Evolutionary conservation across 2,113 vertebrate species (phyloP), one percentile per base, ranked within the genome.

Genomic region (Larimichthys crocea): DNA sequence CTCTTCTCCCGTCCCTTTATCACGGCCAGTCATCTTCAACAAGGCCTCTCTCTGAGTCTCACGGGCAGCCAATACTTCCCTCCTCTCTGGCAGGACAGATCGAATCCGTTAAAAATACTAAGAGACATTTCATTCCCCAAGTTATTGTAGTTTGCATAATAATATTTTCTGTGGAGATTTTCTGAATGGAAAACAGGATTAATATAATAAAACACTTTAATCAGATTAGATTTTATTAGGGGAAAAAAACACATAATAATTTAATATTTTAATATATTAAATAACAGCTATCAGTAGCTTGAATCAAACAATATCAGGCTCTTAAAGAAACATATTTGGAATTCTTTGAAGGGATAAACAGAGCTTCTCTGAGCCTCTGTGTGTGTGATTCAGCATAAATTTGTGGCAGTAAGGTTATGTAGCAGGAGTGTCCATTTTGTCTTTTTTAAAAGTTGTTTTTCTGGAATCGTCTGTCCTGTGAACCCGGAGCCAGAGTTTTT

Each of bases 11-110:
- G 10, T 52, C 2, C 1, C 57, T 74, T 74, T 52, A 81, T 74
- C 74, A 61, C 19, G 46, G 24, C 22, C 79, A 66, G 46, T 49
- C 62, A 40, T 67, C 80, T 71, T 48, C 40, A 61, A 60, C 70
- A 61, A 60, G 44, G 57, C 53, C 46, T 75, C 57, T 17, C 48
- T 14, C 57, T 8, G 49, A 56, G 50, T n/a, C 62, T 55, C 22
- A 2, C 48, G 35, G 40, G 55, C 55, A 50, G 66, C 77, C 77
- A 71, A 85, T 20, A 55, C 44, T 35, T 20, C 26, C 67, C 62
- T 73, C 62, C 17, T 52, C 44, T 69, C 69, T 60, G 57, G 19
- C 72, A 50, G 24, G 20, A 35, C 42, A 20, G 52, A 50, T 72
- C 31, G 1, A 59, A 46, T 46, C 10, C 5, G 2, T 71, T 75